Conservation (phyloP, 2,797 vertebrate genomes). For the Lerista edwardsae region DNA sequence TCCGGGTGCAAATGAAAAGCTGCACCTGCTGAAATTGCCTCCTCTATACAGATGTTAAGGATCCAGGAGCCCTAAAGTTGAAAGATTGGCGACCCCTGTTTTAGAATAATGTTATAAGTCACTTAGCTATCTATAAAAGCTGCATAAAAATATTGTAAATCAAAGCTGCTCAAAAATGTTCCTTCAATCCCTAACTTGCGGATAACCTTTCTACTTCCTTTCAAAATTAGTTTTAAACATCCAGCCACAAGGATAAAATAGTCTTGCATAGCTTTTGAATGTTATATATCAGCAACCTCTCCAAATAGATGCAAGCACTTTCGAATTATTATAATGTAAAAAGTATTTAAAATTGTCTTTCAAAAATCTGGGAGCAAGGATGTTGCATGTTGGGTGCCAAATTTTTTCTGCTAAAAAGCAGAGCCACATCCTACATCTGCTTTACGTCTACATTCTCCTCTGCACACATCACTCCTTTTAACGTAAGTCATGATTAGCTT, state of each 20-base stretch:
- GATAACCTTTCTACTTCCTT: neutral
- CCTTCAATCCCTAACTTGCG: neutral
- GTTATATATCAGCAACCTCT: neutral
- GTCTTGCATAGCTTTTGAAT: neutral
- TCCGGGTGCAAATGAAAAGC: too few species aligned
- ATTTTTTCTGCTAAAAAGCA: neutral
- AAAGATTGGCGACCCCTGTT: too few species aligned
- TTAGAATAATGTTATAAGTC: too few species aligned
- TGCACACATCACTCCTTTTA: neutral
- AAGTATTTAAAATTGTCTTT: neutral
- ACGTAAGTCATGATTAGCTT: neutral
- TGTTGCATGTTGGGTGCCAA: neutral
- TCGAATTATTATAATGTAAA: neutral
- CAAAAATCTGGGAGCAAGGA: neutral
- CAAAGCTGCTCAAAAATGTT: slow-evolving; percentile 50
- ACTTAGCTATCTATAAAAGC: too few species aligned
- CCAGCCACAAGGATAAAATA: neutral
- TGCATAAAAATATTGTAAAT: too few species aligned
- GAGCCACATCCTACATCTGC: neutral
- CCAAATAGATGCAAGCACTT: neutral
- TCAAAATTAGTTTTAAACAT: neutral
- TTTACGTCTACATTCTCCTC: neutral
- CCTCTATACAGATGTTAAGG: too few species aligned
- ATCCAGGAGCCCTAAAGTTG: too few species aligned
- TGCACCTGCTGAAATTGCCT: too few species aligned